A percentile compares a stretch with the other conserved stretches of the same genome.
Evolutionary conservation across 2,797 vertebrate genomes (phyloP).

Genomic region (Mallotus villosus): DNA sequence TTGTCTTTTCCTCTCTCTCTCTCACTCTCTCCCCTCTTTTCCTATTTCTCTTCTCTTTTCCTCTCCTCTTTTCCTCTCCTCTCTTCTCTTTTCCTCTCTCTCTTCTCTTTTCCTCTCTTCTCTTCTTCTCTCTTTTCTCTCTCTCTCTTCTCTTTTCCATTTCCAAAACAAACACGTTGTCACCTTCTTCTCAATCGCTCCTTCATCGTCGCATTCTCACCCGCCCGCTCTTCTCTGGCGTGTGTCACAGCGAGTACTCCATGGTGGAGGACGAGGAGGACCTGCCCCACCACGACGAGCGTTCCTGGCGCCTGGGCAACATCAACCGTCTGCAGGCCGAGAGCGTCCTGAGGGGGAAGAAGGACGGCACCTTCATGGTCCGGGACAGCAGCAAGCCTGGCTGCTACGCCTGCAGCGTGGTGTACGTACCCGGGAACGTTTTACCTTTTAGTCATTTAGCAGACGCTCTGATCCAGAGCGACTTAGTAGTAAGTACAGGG

Average conservation of each 20-base stretch:
- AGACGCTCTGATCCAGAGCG: no score
- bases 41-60: no score
- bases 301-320: conserved; percentile 90
- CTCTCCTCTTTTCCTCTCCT: no score
- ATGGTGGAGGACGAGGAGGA: conserved; percentile 91
- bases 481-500: no score
- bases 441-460: no score
- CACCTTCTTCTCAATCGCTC: conserved; percentile 70
- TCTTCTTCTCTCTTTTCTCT: neutral
- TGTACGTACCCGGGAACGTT: conserved; percentile 75
- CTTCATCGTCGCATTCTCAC: neutral
- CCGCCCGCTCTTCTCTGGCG: no score
- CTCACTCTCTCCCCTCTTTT: neutral
- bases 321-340: conserved; percentile 87
- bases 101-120: neutral
- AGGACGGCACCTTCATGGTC: conserved; percentile 89
- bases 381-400: conserved; percentile 89
- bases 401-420: conserved; percentile 90
- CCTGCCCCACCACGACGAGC: conserved; percentile 88
- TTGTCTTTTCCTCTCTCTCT: neutral
- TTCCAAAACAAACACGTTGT: neutral
- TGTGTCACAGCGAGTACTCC: conserved; percentile 64
- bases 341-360: conserved; percentile 84
- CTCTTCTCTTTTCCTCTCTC: neutral
- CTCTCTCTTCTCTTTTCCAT: neutral